Evolutionary conservation across 2,888 invertebrate genomes (phyloP), one percentile per base, ranked within the genome.

Genomic region (Chorisops tibialis): DNA sequence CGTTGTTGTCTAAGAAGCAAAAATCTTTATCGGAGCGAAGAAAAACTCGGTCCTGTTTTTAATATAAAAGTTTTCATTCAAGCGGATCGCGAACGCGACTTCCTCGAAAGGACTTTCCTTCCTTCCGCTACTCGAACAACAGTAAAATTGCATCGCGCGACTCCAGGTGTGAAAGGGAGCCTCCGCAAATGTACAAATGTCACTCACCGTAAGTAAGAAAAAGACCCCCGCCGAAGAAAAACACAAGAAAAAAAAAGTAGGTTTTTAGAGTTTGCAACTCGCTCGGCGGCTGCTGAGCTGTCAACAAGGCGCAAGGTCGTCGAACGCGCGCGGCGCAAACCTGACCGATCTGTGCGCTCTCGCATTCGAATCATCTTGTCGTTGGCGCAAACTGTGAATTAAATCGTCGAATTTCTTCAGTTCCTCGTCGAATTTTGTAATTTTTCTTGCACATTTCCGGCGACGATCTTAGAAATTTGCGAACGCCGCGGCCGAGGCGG

Each of bases 141-240:
- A n/a, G n/a, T n/a, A 30, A 43, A 30, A 56, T 43, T 56, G 56
- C 43, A 43, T 30, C 11, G 30, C 45, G 56, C 7, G 30, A 7
- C 30, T 30, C n/a, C n/a, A n/a, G 9, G 24, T 54, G 56, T 30
- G 18, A 45, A 24, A 24, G 22, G 39, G 52, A 38, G 41, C 9
- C 22, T 22, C 45, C 22, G 35, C 63, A 63, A 41, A 61, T 61
- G 63, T 63, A 48, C 63, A 63, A 63, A 63, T 63, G 63, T 63
- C 63, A 63, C 63, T 63, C 56, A 63, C 63, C 19, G 63, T 63
- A 61, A 63, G 63, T 59, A 19, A 4, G 16, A 6, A 35, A 3
- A 30, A n/a, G n/a, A n/a, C n/a, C n/a, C n/a, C n/a, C n/a, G n/a
- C n/a, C 30, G 30, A 30, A 30, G 9, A 30, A 30, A 30, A 30